phyloP scores from a whole-genome alignment of 2,797 vertebrate genomes.

The Neosilurus hyrtlii region DNA sequence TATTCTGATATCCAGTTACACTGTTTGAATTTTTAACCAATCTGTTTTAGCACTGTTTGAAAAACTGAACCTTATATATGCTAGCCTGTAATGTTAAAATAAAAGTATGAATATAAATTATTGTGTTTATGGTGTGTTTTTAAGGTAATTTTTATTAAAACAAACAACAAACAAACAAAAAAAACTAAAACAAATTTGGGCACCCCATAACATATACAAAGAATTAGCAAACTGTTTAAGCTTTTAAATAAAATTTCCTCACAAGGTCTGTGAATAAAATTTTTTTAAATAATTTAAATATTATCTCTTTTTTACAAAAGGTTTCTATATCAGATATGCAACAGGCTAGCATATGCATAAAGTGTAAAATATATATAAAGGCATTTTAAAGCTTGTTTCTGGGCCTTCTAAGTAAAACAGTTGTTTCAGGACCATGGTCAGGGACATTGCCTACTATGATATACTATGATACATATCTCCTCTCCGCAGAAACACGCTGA shows the following conservation, averaged over 20 bases:
- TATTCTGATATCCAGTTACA: too few species aligned
- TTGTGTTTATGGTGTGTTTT: neutral
- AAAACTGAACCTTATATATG: neutral
- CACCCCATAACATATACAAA: too few species aligned
- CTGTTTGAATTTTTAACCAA: too few species aligned
- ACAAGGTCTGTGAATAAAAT: neutral
- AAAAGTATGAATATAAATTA: neutral
- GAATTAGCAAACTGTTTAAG: neutral
- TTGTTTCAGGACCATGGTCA: conserved; percentile 33
- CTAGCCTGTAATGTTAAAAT: neutral
- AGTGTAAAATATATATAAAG: too few species aligned
- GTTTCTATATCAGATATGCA: neutral
- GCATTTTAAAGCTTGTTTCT: neutral
- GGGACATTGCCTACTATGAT: neutral
- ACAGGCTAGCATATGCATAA: neutral
- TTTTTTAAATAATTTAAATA: neutral
- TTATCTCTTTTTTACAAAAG: neutral
- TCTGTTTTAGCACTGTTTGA: neutral
- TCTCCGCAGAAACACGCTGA: neutral
- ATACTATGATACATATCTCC: neutral
- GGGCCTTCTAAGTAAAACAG: neutral
- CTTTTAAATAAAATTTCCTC: neutral
- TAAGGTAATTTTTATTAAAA: neutral
- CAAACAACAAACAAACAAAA: too few species aligned
- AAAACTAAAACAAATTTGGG: neutral